Conservation (phyloP, 2,113 vertebrate species). For the Gambusia affinis region DNA sequence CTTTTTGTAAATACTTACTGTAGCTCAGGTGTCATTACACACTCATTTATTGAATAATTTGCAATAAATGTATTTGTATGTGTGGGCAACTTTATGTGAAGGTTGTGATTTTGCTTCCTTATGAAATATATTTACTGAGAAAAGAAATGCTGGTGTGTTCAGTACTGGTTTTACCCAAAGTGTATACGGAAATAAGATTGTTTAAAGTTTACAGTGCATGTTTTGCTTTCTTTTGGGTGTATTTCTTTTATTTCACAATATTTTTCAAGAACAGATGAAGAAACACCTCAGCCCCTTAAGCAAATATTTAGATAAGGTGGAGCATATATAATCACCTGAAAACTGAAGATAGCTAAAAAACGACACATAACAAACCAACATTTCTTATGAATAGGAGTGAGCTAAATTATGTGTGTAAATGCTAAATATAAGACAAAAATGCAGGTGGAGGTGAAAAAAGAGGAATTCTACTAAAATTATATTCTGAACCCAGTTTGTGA, state of each 20-base stretch:
- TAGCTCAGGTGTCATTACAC: background rate
- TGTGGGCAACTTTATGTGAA: too few relatives aligned
- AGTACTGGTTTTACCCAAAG: too few relatives aligned
- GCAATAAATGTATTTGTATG: too few relatives aligned
- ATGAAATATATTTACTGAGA: too few relatives aligned
- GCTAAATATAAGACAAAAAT: background rate
- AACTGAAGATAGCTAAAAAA: background rate
- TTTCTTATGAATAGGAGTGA: background rate
- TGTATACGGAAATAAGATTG: too few relatives aligned
- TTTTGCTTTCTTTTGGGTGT: background rate
- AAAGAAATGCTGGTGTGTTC: too few relatives aligned
- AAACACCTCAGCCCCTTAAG: background rate
- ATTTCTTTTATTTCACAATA: background rate
- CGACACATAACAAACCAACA: background rate
- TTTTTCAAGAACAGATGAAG: background rate
- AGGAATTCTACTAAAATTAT: slow-evolving; percentile 62
- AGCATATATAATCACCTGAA: background rate
- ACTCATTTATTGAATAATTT: too few relatives aligned
- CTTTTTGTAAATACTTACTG: background rate
- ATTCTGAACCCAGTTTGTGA: slow-evolving; percentile 59
- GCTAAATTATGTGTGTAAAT: background rate
- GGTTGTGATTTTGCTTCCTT: too few relatives aligned
- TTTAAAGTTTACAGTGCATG: too few relatives aligned
- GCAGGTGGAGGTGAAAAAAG: slow-evolving; percentile 36
- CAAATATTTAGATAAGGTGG: background rate